Conservation (phyloP, 2,113 vertebrate species). For the Saguinus midas region DNA sequence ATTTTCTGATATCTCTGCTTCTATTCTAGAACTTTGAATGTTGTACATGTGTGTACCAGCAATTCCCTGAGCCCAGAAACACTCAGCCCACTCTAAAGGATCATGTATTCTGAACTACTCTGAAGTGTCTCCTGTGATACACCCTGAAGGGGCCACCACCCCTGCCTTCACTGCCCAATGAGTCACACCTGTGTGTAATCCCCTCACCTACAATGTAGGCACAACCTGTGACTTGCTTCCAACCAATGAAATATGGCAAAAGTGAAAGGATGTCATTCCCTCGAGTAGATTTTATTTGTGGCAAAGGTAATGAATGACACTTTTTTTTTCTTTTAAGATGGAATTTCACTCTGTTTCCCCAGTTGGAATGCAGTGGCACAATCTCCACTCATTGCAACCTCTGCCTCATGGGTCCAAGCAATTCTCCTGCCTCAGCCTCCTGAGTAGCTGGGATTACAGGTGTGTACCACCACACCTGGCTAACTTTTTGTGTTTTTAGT, state of each 20-base stretch:
- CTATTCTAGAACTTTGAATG: not conserved
- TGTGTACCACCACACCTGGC: too few relatives aligned
- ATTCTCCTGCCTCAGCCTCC: too few relatives aligned
- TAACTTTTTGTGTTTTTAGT: too few relatives aligned
- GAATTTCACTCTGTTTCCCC: too few relatives aligned
- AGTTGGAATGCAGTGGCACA: too few relatives aligned
- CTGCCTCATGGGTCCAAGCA: too few relatives aligned
- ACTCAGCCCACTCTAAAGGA: not conserved
- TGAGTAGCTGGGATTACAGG: too few relatives aligned
- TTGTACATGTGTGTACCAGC: not conserved
- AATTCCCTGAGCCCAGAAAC: not conserved
- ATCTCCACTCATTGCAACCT: too few relatives aligned
- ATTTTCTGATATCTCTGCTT: not conserved
- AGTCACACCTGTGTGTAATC: not conserved
- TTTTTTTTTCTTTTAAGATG: too few relatives aligned
- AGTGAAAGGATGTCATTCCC: not conserved
- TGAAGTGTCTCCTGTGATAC: not conserved
- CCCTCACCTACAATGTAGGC: not conserved
- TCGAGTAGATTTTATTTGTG: not conserved
- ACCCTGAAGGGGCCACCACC: too few relatives aligned
- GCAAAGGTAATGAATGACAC: not conserved
- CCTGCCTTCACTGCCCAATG: not conserved
- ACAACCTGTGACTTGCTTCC: not conserved
- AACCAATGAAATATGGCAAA: not conserved
- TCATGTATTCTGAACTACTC: not conserved